These are phyloP conservation scores for Pipistrellus pygmaeus DNA, from an alignment of 2,797 vertebrate species.

Conservation along the genomic window DNA sequence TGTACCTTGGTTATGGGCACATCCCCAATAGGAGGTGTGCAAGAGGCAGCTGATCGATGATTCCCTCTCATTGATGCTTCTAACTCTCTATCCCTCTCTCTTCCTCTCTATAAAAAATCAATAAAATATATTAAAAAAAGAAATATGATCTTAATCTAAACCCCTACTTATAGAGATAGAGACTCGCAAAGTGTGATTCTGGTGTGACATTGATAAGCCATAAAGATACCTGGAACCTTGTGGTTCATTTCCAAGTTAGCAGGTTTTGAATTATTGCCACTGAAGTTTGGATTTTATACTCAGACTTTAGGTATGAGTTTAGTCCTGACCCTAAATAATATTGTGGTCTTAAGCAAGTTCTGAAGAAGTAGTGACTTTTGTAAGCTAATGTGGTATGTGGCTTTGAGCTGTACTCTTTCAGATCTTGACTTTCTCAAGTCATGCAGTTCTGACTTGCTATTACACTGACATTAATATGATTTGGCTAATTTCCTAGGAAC, in stretches of 20 bases:
- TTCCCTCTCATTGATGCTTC: no score
- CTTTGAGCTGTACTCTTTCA: background rate
- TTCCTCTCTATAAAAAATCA: no score
- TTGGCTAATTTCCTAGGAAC: background rate
- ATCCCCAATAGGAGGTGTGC: no score
- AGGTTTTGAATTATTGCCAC: background rate
- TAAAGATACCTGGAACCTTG: background rate
- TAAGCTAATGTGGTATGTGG: background rate
- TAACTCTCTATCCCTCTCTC: no score
- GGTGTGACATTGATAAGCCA: background rate
- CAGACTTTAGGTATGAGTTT: background rate
- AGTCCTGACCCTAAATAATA: background rate
- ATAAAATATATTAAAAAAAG: background rate
- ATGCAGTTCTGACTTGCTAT: background rate
- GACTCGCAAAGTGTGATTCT: background rate
- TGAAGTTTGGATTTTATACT: background rate
- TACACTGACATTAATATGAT: background rate
- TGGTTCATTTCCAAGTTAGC: background rate
- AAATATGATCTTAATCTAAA: conserved; percentile 19
- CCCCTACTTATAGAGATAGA: background rate
- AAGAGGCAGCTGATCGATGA: no score
- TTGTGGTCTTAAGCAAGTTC: background rate
- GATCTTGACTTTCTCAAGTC: conserved; percentile 34
- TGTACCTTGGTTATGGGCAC: no score
- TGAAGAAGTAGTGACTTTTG: background rate